These are phyloP conservation scores for Nannoperca australis DNA, from an alignment of 2,797 vertebrate genomes.

Conservation along the genomic window DNA sequence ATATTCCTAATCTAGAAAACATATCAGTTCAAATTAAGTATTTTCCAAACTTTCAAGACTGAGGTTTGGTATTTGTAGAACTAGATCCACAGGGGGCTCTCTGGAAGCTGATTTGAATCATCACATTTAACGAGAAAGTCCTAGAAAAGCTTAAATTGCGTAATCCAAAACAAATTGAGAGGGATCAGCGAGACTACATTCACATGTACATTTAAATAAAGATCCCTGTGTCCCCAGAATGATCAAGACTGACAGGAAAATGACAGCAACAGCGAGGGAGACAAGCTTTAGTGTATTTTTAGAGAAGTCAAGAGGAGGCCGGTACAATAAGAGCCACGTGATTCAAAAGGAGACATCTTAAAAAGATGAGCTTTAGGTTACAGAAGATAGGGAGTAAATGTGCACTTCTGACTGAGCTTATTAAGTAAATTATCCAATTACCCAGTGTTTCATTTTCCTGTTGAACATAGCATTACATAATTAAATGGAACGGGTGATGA, in stretches of 20 bases:
- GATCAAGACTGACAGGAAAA: slow-evolving; percentile 39
- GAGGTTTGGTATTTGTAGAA: neutral
- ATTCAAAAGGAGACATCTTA: slow-evolving; percentile 27
- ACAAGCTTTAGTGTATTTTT: slow-evolving; percentile 41
- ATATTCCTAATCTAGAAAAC: too few species aligned
- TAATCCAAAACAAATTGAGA: slow-evolving; percentile 44
- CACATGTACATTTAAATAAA: slow-evolving; percentile 47
- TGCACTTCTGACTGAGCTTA: slow-evolving; percentile 47
- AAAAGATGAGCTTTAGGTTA: slow-evolving; percentile 48
- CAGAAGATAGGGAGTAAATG: slow-evolving; percentile 17
- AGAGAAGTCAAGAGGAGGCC: slow-evolving; percentile 26
- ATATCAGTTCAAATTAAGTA: too few species aligned
- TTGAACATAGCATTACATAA: slow-evolving; percentile 49
- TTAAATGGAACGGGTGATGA: slow-evolving; percentile 2
- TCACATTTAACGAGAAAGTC: slow-evolving; percentile 46
- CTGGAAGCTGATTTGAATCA: slow-evolving; percentile 53
- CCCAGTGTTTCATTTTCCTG: slow-evolving; percentile 46
- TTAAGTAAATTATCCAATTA: slow-evolving; percentile 65
- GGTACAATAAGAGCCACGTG: neutral
- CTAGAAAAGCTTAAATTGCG: slow-evolving; percentile 23
- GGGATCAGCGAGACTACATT: slow-evolving; percentile 21
- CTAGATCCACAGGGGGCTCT: slow-evolving; percentile 28
- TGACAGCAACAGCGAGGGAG: slow-evolving; percentile 23
- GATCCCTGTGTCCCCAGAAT: slow-evolving; percentile 14
- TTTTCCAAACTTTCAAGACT: too few species aligned